A percentile compares a stretch with the other conserved stretches of the same genome.
phyloP scores from a whole-genome alignment of 2,797 vertebrate species.

The Champsocephalus esox region DNA sequence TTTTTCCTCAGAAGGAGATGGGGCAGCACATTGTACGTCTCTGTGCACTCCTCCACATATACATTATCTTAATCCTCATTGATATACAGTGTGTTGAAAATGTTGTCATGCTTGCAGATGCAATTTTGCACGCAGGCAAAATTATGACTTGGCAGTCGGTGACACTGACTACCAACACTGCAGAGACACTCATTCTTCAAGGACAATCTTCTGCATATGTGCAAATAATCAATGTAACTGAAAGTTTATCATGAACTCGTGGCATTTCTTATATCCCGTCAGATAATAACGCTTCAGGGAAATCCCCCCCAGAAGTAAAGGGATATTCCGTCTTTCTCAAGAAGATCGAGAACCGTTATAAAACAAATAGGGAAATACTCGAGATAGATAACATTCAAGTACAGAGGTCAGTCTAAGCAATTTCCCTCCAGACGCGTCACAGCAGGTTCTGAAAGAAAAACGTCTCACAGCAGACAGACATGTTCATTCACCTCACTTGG shows the following conservation, averaged over 20 bases:
- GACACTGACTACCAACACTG: constrained; percentile 68
- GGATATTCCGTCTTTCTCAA: constrained; percentile 30
- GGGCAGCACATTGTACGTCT: constrained; percentile 18
- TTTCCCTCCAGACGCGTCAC: constrained; percentile 66
- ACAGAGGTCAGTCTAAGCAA: constrained; percentile 69
- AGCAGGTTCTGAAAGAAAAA: constrained; percentile 66
- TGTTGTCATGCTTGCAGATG: constrained; percentile 76
- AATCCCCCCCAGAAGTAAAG: constrained; percentile 19
- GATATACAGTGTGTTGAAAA: constrained; percentile 66
- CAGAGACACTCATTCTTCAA: constrained; percentile 75
- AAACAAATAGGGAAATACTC: constrained; percentile 59
- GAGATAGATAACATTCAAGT: constrained; percentile 62
- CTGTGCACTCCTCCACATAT: constrained; percentile 38
- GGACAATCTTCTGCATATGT: constrained; percentile 70
- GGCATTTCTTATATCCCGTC: constrained; percentile 41
- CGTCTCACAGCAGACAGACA: constrained; percentile 77
- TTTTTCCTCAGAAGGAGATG: constrained; percentile 37
- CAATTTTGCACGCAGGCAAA: constrained; percentile 73
- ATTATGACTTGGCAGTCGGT: constrained; percentile 72
- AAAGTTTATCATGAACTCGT: constrained; percentile 68
- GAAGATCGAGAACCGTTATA: constrained; percentile 17
- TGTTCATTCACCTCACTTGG: constrained; percentile 82
- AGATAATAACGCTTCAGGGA: constrained; percentile 5
- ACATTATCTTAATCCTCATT: constrained; percentile 71
- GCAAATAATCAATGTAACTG: constrained; percentile 73